phyloP scores from a whole-genome alignment of 2,113 vertebrate species.

The Nycticorax nycticorax region DNA sequence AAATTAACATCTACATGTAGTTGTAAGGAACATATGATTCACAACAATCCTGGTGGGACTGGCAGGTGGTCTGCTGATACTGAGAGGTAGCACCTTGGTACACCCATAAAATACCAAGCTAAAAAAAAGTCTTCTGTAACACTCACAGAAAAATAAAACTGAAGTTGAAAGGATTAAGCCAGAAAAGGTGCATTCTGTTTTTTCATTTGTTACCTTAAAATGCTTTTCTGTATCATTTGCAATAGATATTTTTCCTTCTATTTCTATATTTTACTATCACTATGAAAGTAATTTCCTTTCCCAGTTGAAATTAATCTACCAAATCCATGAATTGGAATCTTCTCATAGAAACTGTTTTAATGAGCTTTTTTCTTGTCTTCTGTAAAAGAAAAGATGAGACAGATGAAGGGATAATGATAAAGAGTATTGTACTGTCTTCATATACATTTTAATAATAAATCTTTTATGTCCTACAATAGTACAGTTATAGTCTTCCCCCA shows the following conservation, averaged over 20 bases:
- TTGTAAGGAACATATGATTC: not conserved
- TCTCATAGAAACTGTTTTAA: not conserved
- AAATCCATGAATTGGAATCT: not conserved
- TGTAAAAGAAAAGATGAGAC: not conserved
- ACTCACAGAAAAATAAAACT: not conserved
- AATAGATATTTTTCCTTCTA: not conserved
- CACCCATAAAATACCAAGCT: not conserved
- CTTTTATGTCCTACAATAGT: not conserved
- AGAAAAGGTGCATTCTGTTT: not conserved
- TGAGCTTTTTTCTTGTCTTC: not conserved
- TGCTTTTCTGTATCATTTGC: not conserved
- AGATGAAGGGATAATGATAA: not conserved
- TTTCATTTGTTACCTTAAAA: not conserved
- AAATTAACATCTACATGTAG: not conserved
- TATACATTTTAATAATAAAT: not conserved
- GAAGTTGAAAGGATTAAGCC: not conserved
- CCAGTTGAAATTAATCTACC: not conserved
- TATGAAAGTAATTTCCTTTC: not conserved
- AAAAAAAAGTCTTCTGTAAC: not conserved
- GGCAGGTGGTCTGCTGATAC: not conserved
- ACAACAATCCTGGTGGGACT: not conserved
- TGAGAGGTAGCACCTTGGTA: not conserved
- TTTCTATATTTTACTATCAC: not conserved
- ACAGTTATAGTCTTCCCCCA: not conserved
- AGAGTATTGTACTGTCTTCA: not conserved